phyloP scores from a whole-genome alignment of 2,797 vertebrate genomes.

The Apogon talboti region DNA sequence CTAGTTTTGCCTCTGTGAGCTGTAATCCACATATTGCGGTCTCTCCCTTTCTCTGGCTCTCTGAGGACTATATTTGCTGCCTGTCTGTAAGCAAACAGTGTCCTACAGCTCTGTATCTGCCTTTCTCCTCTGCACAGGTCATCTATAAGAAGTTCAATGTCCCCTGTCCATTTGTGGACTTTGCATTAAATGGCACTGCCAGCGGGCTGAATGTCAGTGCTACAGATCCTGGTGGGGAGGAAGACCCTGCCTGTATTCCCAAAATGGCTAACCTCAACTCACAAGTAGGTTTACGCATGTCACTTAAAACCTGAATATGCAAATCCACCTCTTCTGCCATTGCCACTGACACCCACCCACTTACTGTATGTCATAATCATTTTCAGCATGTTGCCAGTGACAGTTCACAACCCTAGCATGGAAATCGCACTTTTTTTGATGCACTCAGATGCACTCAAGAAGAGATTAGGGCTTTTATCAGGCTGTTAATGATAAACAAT shows the following conservation, averaged over 20 bases:
- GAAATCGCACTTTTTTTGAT: conserved; percentile 53
- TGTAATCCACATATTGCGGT: conserved; percentile 67
- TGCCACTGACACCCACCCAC: conserved; percentile 50
- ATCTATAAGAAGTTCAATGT: conserved; percentile 97
- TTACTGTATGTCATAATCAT: conserved; percentile 47
- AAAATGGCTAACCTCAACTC: conserved; percentile 86
- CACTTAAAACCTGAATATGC: conserved; percentile 19
- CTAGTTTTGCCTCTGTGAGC: conserved; percentile 72
- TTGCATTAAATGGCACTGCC: conserved; percentile 79
- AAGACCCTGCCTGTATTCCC: conserved; percentile 76
- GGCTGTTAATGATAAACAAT: conserved; percentile 26
- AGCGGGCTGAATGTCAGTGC: conserved; percentile 74
- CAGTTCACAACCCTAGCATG: conserved; percentile 62
- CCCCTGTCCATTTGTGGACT: conserved; percentile 88
- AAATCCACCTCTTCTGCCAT: conserved; percentile 49
- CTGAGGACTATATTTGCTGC: conserved; percentile 34
- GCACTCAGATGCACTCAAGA: conserved; percentile 36
- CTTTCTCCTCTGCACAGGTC: conserved; percentile 82
- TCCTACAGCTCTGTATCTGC: not conserved
- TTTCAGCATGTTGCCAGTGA: conserved; percentile 65
- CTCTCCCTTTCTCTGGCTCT: conserved; percentile 38
- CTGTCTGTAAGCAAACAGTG: conserved; percentile 23
- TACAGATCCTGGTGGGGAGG: conserved; percentile 74
- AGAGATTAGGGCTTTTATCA: conserved; percentile 26
- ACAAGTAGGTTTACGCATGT: conserved; percentile 84